These are phyloP conservation scores for Atopsyche davidsoni DNA, from an alignment of 1,140 invertebrate genomes.

Conservation along the genomic window DNA sequence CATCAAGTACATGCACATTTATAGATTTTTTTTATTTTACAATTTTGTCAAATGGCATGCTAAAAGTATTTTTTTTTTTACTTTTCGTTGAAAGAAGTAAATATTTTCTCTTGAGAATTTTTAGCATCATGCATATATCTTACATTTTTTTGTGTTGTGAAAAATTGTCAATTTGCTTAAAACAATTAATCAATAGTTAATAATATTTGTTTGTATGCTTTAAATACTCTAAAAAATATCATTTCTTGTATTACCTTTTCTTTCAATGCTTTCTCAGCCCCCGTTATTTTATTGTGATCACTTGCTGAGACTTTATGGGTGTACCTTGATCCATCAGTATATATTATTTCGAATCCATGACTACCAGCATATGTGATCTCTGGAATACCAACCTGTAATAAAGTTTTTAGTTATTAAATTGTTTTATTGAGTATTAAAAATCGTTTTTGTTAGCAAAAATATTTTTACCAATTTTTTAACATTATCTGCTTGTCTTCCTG, in stretches of 20 bases:
- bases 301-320: conserved; percentile 83
- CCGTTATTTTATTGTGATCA: conserved; percentile 70
- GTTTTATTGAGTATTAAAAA: not conserved
- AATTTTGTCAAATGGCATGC: too few species aligned
- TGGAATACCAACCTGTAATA: conserved; percentile 67
- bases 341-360: conserved; percentile 82
- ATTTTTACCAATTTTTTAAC: conserved; percentile 71
- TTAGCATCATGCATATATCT: too few species aligned
- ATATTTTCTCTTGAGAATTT: too few species aligned
- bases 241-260: conserved; percentile 69
- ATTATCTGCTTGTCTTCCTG: conserved; percentile 78
- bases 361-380: conserved; percentile 89
- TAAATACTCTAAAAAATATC: too few species aligned
- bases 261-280: conserved; percentile 70
- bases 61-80: too few species aligned
- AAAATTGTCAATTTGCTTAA: too few species aligned
- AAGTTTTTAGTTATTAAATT: conserved; percentile 2
- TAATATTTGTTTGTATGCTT: too few species aligned
- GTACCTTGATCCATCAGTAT: conserved; percentile 84
- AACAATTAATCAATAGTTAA: too few species aligned
- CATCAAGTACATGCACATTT: too few species aligned
- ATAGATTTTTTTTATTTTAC: too few species aligned
- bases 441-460: not conserved
- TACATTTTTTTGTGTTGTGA: too few species aligned
- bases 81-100: too few species aligned